Evolutionary conservation across 2,888 invertebrate genomes (phyloP), one percentile per base, ranked within the genome.

Genomic region (Malachius bipustulatus): DNA sequence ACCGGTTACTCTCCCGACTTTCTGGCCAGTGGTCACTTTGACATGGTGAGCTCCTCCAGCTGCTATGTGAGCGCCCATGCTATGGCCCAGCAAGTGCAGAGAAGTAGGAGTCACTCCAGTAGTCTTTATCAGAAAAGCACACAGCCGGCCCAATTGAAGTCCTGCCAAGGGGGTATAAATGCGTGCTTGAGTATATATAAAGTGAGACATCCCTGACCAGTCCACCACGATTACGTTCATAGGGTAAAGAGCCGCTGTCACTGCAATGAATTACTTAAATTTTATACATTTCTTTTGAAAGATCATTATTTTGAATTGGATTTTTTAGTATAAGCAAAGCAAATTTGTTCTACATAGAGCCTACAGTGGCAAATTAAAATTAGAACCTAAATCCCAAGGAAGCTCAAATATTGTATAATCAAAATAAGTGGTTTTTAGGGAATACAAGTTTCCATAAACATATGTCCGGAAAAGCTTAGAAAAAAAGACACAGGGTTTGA

Each of bases 181-280:
- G 3, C 63, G 59, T 2, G 69, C 65, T 55, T 59, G 65, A 4
- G 57, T 52, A 44, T 71, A 72, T 37, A 62, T 53, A 1, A 60
- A 55, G 34, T 60, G 63, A 6, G 70, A 65, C 26, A 70, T 63
- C 3, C 59, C 55, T 4, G 66, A 60, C 73, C 73, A 73, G 47
- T 73, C 70, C 2, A 71, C 66, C 2, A 68, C 51, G 10, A 73
- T 60, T 1, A 72, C 56, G 44, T 73, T 73, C 54, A 55, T 55
- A 27, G 44, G 37, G 32, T 45, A 42, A 12, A 37, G 47, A 4
- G 31, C 34, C 4, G 52, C 52, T 52, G 59, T 56, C n/a, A 43
- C 57, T 59, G 40, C 34, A 45, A 44, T 4, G 29, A 26, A 9
- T 16, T 8, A 30, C 8, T 4, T 19, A 35, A n/a, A n/a, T n/a